These are phyloP conservation scores for Synergus umbraculus DNA, from an alignment of 2,888 invertebrate genomes.

Conservation along the genomic window DNA sequence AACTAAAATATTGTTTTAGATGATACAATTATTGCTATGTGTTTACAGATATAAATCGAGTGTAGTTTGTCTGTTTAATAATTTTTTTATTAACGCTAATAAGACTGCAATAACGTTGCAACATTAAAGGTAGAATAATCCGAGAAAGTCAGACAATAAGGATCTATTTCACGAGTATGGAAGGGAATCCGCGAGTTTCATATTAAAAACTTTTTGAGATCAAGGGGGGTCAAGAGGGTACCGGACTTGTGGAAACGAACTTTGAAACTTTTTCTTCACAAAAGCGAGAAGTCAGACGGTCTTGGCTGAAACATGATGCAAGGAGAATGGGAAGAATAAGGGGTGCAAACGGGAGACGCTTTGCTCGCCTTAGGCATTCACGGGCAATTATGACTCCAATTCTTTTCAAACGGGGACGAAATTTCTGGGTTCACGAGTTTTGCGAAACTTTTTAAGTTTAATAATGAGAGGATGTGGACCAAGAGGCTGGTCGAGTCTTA, in stretches of 20 bases:
- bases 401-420: conserved; percentile 13
- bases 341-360: conserved; percentile 1
- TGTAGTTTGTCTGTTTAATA: too few species aligned
- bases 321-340: not conserved
- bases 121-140: not conserved
- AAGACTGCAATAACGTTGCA: not conserved
- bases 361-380: conserved; percentile 19
- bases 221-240: conserved; percentile 16
- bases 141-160: not conserved
- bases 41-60: too few species aligned
- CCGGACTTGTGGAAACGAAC: conserved; percentile 21
- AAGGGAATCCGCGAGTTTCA: not conserved
- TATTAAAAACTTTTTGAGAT: conserved; percentile 26
- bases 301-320: conserved; percentile 22
- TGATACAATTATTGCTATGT: too few species aligned
- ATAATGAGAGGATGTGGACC: conserved; percentile 11
- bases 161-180: not conserved
- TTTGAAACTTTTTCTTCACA: conserved; percentile 30
- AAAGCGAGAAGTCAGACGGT: conserved; percentile 22
- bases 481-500: not conserved
- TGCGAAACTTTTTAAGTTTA: conserved; percentile 19
- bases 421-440: conserved; percentile 22
- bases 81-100: not conserved
- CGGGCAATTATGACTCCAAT: conserved; percentile 28
- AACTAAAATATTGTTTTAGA: too few species aligned